Evolutionary conservation across 2,797 vertebrate species (phyloP).

Genomic region (Rallus crepitans): DNA sequence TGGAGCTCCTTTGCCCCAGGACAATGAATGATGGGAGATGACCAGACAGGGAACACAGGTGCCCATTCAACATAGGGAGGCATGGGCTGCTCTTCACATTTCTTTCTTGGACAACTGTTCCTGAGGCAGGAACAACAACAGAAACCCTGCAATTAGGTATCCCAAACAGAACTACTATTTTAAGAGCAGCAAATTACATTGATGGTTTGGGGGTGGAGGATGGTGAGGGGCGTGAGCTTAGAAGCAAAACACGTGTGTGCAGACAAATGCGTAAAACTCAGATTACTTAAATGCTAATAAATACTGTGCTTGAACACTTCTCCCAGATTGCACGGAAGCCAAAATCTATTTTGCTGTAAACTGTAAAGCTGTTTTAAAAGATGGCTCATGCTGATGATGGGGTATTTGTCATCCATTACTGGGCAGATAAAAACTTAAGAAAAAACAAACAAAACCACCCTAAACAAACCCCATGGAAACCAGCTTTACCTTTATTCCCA

Average conservation of each 20-base stretch:
- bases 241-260: background rate
- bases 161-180: conserved; percentile 32
- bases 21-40: background rate
- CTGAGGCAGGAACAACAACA: background rate
- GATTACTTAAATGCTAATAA: background rate
- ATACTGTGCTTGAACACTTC: background rate
- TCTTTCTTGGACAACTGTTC: background rate
- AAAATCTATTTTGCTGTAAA: background rate
- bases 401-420: background rate
- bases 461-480: too few species aligned
- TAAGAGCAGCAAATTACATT: conserved; percentile 17
- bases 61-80: background rate
- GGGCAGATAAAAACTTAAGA: background rate
- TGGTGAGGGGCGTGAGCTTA: background rate
- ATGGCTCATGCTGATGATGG: background rate
- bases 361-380: background rate
- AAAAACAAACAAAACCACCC: background rate
- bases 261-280: background rate
- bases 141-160: conserved; percentile 13
- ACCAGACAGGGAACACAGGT: background rate
- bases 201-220: background rate
- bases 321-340: background rate
- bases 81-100: background rate
- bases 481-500: background rate
- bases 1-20: background rate